Evolutionary conservation across 1,140 invertebrate species (phyloP).

Genomic region (Lepidurus couesii): DNA sequence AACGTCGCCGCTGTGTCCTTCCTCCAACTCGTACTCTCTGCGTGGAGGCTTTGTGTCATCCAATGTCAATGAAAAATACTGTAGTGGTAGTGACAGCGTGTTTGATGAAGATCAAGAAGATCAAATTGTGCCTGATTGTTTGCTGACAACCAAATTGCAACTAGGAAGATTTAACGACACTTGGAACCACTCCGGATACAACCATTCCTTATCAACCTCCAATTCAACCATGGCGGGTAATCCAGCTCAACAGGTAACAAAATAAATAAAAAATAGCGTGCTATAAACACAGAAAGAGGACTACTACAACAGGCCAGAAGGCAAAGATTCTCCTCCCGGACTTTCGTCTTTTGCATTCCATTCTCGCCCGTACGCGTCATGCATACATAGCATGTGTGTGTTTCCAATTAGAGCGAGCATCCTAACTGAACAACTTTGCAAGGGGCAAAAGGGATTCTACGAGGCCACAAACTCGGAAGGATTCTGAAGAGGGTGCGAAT

Average conservation of each 20-base stretch:
- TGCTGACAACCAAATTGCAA: conserved; percentile 27
- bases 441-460: background rate
- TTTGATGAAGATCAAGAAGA: conserved; percentile 34
- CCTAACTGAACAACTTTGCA: background rate
- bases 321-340: background rate
- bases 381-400: conserved; percentile 12
- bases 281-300: background rate
- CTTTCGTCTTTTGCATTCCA: conserved; percentile 7
- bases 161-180: conserved; percentile 31
- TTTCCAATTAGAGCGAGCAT: background rate
- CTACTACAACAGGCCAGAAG: background rate
- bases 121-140: conserved; percentile 34
- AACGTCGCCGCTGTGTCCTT: background rate
- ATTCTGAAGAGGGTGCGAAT: conserved; percentile 14
- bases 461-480: background rate
- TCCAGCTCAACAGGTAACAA: conserved; percentile 22
- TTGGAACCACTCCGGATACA: conserved; percentile 22
- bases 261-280: conserved; percentile 17
- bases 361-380: conserved; percentile 8
- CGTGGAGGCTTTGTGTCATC: background rate
- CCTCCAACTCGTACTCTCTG: background rate
- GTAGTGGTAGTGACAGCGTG: conserved; percentile 29
- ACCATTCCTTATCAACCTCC: background rate
- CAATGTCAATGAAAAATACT: background rate
- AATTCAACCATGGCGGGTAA: background rate